A percentile compares a stretch with the other conserved stretches of the same genome.
Evolutionary conservation across 2,888 invertebrate genomes (phyloP).

Genomic region (Hyposoter didymator): DNA sequence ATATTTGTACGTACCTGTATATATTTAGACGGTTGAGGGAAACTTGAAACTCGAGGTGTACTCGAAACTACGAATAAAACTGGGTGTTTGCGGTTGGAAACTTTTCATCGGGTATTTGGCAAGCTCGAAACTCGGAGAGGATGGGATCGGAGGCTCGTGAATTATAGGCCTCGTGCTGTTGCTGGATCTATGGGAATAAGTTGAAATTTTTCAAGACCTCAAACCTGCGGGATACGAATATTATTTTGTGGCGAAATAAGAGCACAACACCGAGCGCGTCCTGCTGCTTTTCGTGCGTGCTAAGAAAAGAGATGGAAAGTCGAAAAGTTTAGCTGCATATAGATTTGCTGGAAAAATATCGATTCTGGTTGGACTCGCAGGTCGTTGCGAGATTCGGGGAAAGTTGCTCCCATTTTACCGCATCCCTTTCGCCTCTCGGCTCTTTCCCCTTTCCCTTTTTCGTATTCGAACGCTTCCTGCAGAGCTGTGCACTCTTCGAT

Average conservation of each 20-base stretch:
- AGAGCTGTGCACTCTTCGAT: not conserved
- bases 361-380: not conserved
- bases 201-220: conserved; percentile 45
- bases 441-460: not conserved
- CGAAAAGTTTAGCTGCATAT: not conserved
- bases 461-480: not conserved
- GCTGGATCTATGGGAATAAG: conserved; percentile 5
- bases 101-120: conserved; percentile 20
- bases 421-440: conserved; percentile 31
- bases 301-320: not conserved
- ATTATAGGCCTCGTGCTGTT: not conserved
- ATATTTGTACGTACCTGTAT: not conserved
- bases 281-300: not conserved
- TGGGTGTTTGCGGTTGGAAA: conserved; percentile 23
- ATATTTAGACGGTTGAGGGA: conserved; percentile 12
- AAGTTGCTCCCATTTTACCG: conserved; percentile 55
- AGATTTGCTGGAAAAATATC: not conserved
- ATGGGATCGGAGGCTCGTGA: not conserved
- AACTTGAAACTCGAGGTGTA: conserved; percentile 10
- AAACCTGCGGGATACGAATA: conserved; percentile 56
- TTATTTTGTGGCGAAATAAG: conserved; percentile 46
- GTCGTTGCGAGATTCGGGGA: not conserved
- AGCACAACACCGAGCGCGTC: not conserved
- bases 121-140: conserved; percentile 61
- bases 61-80: conserved; percentile 4